Base-by-base conservation (phyloP, 2,797 vertebrate genomes). In the Chelon labrosus region DNA sequence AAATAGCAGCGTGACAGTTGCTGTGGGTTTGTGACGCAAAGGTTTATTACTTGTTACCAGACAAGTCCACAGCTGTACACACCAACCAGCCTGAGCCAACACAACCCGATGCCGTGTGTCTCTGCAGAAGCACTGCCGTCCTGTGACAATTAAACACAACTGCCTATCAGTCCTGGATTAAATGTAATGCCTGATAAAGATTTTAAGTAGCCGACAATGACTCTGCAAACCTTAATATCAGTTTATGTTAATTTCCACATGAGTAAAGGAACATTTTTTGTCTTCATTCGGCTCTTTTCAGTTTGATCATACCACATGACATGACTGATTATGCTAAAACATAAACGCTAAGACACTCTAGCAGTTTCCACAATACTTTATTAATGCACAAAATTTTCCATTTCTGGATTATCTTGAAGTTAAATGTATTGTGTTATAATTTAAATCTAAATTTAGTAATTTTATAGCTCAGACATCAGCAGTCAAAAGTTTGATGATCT, bases 381-480 rank as follows among this genome's bases (percentile, higher is more conserved):
- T 70, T 52, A 35, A 42, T 50, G 53, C 42, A 67, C 25, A 56
- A 47, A 49, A 68, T 16, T 38, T 14, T 10, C n/a, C 12, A 61
- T 49, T 27, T 52, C 10, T 47, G 61, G 37, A 73, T 72, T 11
- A 57, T n/a, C 59, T 53, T 61, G 16, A 54, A 39, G 22, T 31
- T 13, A 49, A 14, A 57, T 65, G 67, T 59, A 65, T 55, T 81
- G 55, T 54, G 42, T 60, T 67, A 5, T 31, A 31, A 31, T 7
- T 31, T 31, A 5, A 31, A 31, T 31, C 7, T 31, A 31, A 31
- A 31, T 31, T 5, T 31, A 31, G 31, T 31, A 5, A 31, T 31
- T 31, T 31, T 39, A 38, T 6, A 39, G 3, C 42, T 75, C 57
- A 80, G 19, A 64, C 35, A 27, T 65, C 47, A n/a, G 58, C 20